Percentiles rank a stretch among this genome's conserved stretches.
Conservation (phyloP, 1,140 invertebrate species). For the Ooceraea biroi region DNA sequence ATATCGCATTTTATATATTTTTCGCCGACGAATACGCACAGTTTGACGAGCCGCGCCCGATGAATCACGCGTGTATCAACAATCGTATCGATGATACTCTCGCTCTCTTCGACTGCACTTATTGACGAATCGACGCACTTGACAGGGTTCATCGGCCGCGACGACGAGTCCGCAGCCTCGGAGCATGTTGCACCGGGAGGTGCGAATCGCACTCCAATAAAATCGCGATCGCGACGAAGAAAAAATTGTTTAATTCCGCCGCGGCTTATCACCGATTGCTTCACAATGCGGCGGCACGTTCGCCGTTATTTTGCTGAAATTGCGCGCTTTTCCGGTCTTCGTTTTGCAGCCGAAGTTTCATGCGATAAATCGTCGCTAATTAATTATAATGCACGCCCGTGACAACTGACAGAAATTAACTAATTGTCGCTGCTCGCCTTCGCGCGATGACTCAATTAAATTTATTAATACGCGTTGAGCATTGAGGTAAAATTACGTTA, state of each 20-base stretch:
- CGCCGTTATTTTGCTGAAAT: slow-evolving; percentile 16
- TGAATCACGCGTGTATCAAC: slow-evolving; percentile 40
- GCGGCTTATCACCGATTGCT: background rate
- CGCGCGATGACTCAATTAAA: slow-evolving; percentile 29
- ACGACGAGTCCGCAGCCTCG: background rate
- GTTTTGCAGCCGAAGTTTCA: too few species aligned
- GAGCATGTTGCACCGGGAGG: background rate
- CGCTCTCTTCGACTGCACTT: background rate
- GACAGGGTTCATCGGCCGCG: background rate
- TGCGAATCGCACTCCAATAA: background rate
- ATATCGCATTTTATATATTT: background rate
- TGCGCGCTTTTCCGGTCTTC: too few species aligned
- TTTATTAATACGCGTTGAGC: background rate
- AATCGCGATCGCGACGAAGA: slow-evolving; percentile 1
- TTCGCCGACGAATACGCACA: background rate
- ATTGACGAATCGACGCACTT: too few species aligned
- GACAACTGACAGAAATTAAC: too few species aligned
- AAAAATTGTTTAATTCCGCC: background rate
- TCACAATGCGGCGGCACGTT: background rate
- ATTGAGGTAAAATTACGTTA: background rate
- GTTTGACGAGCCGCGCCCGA: slow-evolving; percentile 1
- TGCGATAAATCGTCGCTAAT: too few species aligned
- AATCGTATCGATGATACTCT: slow-evolving; percentile 13
- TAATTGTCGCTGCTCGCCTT: background rate
- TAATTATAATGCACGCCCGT: too few species aligned